Conservation (phyloP, 2,888 invertebrate genomes). For the Pristionchus mayeri region DNA sequence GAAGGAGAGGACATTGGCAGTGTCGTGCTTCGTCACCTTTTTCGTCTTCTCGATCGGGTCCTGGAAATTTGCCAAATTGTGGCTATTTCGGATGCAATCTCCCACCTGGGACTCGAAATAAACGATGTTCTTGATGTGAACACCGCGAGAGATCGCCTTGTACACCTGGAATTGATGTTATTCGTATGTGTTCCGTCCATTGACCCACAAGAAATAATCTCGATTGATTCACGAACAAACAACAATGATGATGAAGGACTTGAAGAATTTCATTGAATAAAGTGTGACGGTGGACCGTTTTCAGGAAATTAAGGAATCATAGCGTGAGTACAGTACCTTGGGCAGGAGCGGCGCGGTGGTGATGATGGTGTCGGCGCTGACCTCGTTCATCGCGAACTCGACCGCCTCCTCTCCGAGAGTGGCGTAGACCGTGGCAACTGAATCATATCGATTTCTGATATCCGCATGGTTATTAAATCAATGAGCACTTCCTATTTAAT, state of each 20-base stretch:
- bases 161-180: slow-evolving; percentile 56
- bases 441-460: no score
- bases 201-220: no score
- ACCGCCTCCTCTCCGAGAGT: slow-evolving; percentile 97
- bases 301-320: no score
- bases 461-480: no score
- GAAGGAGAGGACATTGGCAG: slow-evolving; percentile 61
- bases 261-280: no score
- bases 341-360: slow-evolving; percentile 92
- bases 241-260: no score
- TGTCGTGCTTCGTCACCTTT: slow-evolving; percentile 10
- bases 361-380: slow-evolving; percentile 92
- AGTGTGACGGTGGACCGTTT: no score
- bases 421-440: slow-evolving; percentile 95
- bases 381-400: slow-evolving; percentile 95
- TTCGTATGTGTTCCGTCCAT: no score
- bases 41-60: slow-evolving; percentile 40
- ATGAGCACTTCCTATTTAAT: background rate
- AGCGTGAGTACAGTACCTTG: slow-evolving; percentile 84
- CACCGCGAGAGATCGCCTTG: slow-evolving; percentile 68
- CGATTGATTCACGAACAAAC: no score
- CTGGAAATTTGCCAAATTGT: background rate
- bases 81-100: slow-evolving; percentile 55
- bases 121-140: slow-evolving; percentile 67
- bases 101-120: slow-evolving; percentile 66